phyloP scores from a whole-genome alignment of 2,797 vertebrate genomes.

The Adelosebastes latens region DNA sequence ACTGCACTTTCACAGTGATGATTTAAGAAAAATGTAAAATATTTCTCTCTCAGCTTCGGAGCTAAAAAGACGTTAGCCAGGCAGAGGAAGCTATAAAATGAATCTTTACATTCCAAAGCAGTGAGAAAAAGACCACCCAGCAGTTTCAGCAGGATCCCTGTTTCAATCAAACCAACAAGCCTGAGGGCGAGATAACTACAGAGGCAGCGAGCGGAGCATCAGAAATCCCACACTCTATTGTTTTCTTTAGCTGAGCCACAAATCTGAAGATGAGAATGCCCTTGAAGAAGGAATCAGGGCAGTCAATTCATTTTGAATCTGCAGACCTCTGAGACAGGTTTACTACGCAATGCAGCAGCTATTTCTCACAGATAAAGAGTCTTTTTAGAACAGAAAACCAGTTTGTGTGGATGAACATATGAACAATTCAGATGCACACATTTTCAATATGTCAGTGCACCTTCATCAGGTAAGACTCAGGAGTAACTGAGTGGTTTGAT shows the following conservation, averaged over 20 bases:
- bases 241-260: conserved; percentile 31
- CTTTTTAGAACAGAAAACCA: background rate
- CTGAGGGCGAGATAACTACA: conserved; percentile 4
- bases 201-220: background rate
- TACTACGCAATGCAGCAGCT: background rate
- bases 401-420: background rate
- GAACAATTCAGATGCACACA: background rate
- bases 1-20: background rate
- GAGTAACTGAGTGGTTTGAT: too few species aligned
- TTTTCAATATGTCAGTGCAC: background rate
- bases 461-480: background rate
- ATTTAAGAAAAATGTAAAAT: background rate
- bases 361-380: background rate
- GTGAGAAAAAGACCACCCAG: background rate
- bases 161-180: conserved; percentile 51
- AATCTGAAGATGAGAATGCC: conserved; percentile 7
- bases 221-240: conserved; percentile 12
- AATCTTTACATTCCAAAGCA: conserved; percentile 8
- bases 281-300: conserved; percentile 2
- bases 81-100: conserved; percentile 1
- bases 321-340: background rate
- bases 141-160: conserved; percentile 6
- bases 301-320: conserved; percentile 2
- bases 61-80: background rate
- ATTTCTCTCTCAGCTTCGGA: background rate